Evolutionary conservation across 2,888 invertebrate species (phyloP).

Genomic region (Heliconius erato): DNA sequence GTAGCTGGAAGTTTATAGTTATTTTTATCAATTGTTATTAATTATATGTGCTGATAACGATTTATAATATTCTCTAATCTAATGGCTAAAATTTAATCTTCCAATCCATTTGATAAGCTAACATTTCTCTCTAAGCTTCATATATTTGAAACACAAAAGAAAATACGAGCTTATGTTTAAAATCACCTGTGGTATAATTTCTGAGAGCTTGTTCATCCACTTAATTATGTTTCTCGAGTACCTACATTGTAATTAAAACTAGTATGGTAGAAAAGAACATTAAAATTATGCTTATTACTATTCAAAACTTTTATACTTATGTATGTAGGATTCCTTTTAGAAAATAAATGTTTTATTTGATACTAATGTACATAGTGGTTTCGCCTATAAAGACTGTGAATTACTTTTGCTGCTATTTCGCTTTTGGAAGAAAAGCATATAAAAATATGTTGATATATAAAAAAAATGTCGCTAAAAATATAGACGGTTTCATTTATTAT

Average conservation of each 20-base stretch:
- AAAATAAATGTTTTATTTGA: neutral
- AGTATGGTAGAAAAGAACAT: neutral
- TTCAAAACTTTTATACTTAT: neutral
- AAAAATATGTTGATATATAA: no score
- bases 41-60: no score
- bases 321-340: neutral
- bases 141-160: neutral
- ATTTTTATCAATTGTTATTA: no score
- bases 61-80: no score
- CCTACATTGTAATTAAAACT: slow-evolving; percentile 7
- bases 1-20: no score
- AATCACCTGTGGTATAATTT: slow-evolving; percentile 2
- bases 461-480: no score
- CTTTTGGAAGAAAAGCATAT: neutral
- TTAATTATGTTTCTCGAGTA: slow-evolving; percentile 5
- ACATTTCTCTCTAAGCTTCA: neutral
- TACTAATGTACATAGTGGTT: neutral
- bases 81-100: no score
- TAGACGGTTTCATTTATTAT: no score
- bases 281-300: neutral
- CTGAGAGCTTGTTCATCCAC: slow-evolving; percentile 15
- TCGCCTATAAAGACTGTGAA: neutral
- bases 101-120: neutral
- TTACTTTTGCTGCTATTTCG: no score
- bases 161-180: neutral